Evolutionary conservation across 2,888 invertebrate species (phyloP), one percentile per base, ranked within the genome.

Genomic region (Phengaris alcon): DNA sequence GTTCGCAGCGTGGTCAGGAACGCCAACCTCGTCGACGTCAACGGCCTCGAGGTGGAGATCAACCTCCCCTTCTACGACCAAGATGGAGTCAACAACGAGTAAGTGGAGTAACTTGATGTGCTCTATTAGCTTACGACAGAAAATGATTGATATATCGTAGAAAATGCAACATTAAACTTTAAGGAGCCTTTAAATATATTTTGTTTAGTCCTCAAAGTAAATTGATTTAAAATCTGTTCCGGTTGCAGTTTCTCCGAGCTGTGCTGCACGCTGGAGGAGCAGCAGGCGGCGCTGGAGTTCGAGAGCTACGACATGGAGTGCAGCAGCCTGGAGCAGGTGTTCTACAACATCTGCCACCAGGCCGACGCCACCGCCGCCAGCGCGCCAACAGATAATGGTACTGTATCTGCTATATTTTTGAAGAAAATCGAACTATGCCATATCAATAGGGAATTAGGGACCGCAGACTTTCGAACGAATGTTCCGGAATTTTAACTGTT

Each of bases 261-360:
- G 4, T 93, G 94, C 78, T 82, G 85, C 55, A 80, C 84, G 8
- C 82, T 96, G 75, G 95, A 95, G 80, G 82, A 89, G 22, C 86
- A 88, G 35, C 90, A 90, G 77, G 68, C 81, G 0, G 80, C 82
- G 52, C 88, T 94, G 59, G 93, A 90, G 68, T 94, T 94, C 82
- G 87, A 84, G 8, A 89, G 88, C 77, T 93, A 94, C 80, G 86
- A 90, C 13, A 81, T 96, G 79, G 95, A 95, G 84, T 95, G 95
- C 85, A 94, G 95, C 85, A 95, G 94, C 68, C 86, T 96, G 77
- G 96, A 96, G 81, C 94, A 95, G 80, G 94, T 96, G 72, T 95
- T 96, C 84, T 91, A 93, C 80, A 91, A 92, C 80, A 88, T 95
- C 76, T 94, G 94, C 79, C 83, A 86, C 3, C 86, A 90, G 70